Evolutionary conservation across 2,888 invertebrate species (phyloP).

Genomic region (Chloromyia formosa): DNA sequence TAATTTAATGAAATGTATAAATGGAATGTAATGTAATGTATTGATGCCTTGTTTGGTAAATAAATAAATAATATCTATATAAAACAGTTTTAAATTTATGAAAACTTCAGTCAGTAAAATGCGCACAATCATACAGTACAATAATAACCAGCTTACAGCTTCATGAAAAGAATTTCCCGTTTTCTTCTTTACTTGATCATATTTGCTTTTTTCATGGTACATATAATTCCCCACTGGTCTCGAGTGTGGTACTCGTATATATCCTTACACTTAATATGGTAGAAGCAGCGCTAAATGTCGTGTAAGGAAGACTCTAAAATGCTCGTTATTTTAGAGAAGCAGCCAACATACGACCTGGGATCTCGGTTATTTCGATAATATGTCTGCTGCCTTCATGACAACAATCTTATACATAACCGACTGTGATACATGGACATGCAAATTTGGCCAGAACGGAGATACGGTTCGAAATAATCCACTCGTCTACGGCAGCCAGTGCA

Average conservation of each 20-base stretch:
- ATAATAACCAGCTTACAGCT: too few species aligned
- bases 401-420: conserved; percentile 9
- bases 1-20: too few species aligned
- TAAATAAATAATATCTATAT: too few species aligned
- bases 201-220: too few species aligned
- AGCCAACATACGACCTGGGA: conserved; percentile 34
- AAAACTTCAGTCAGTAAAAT: too few species aligned
- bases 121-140: too few species aligned
- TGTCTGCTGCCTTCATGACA: conserved; percentile 40
- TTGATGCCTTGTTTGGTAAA: too few species aligned
- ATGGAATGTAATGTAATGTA: too few species aligned
- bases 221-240: neutral
- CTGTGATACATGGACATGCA: conserved; percentile 41
- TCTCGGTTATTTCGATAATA: conserved; percentile 41
- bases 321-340: neutral
- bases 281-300: too few species aligned
- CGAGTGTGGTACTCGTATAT: neutral
- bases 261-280: neutral
- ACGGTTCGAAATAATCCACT: conserved; percentile 39
- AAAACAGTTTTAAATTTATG: too few species aligned
- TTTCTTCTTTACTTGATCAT: too few species aligned
- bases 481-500: neutral
- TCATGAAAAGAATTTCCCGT: too few species aligned
- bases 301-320: neutral
- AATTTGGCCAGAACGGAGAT: conserved; percentile 38